Evolutionary conservation across 2,113 vertebrate species (phyloP).

Genomic region (Toxotes chatareus): DNA sequence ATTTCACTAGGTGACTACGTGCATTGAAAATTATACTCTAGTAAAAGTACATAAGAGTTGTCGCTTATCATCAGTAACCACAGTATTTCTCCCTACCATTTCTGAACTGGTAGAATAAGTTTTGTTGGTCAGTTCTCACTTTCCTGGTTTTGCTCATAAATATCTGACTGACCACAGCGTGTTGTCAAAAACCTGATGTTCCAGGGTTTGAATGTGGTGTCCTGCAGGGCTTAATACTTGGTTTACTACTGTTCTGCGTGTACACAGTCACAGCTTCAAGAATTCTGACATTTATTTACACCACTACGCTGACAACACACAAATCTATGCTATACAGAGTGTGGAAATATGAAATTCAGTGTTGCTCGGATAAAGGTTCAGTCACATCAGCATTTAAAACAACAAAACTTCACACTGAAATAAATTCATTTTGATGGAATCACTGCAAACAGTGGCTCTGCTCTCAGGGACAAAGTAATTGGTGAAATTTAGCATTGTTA

Average conservation of each 20-base stretch:
- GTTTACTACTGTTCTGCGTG: not conserved
- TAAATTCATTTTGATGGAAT: too few relatives aligned
- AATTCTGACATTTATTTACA: not conserved
- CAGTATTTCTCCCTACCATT: too few relatives aligned
- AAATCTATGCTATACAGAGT: not conserved
- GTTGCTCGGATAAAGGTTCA: not conserved
- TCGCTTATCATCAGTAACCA: too few relatives aligned
- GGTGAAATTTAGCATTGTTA: too few relatives aligned
- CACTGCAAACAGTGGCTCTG: not conserved
- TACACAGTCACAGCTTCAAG: not conserved
- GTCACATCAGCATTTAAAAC: too few relatives aligned
- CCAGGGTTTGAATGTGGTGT: not conserved
- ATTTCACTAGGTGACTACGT: not conserved
- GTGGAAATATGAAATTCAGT: not conserved
- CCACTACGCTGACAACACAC: not conserved
- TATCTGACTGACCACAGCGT: not conserved
- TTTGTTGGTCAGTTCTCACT: too few relatives aligned
- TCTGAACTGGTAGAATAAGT: too few relatives aligned
- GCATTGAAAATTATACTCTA: not conserved
- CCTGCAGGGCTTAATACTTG: not conserved
- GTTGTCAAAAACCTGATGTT: not conserved
- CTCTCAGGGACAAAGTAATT: not conserved
- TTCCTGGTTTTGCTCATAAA: not conserved
- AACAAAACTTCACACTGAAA: too few relatives aligned
- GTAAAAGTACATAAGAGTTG: slow-evolving; percentile 1